Evolutionary conservation across 2,113 vertebrate species (phyloP), one percentile per base, ranked within the genome.

Genomic region (Heterochromis multidens): DNA sequence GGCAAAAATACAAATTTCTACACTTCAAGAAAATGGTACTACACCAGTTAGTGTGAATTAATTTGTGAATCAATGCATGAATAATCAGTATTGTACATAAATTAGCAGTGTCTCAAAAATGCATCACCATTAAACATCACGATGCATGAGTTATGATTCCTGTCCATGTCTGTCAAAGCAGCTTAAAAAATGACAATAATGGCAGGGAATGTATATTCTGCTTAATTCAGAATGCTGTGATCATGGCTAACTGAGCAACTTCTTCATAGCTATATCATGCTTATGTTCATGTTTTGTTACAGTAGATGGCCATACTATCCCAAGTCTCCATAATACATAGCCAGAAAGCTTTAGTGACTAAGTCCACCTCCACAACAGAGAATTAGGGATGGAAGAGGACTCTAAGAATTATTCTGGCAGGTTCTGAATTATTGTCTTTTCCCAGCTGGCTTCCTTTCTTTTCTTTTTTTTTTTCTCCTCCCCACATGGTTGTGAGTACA

Each of bases 381-480:
- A 92, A 87, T 91, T 89, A 84, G 57, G 16, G 35, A 84, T 14
- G 63, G 81, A 86, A 88, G 46, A 82, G 76, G 86, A 35, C 85
- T 88, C 77, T 80, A 80, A 88, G 77, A 89, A 85, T 56, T 88
- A 83, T 85, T 91, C 81, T 94, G 93, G 86, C 92, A 91, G 80
- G 27, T 90, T 84, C 52, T 86, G 90, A 93, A 88, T 92, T 85
- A 90, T 91, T 93, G 91, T 92, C 82, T 88, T 92, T 89, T 88
- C 90, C 88, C 86, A 83, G 76, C 52, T 92, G 86, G 90, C 86
- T 87, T 60, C 14, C 61, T 56, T 83, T 81, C 56, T 81, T 58
- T 67, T 85, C 40, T 87, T 81, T 63, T 80, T 80, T 87, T 40
- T 85, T 83, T 58, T 43, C 70, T n/a, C 62, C 61, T 52, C 27